Base-by-base conservation (phyloP, 2,797 vertebrate species). In the Diglossa cyanea region DNA sequence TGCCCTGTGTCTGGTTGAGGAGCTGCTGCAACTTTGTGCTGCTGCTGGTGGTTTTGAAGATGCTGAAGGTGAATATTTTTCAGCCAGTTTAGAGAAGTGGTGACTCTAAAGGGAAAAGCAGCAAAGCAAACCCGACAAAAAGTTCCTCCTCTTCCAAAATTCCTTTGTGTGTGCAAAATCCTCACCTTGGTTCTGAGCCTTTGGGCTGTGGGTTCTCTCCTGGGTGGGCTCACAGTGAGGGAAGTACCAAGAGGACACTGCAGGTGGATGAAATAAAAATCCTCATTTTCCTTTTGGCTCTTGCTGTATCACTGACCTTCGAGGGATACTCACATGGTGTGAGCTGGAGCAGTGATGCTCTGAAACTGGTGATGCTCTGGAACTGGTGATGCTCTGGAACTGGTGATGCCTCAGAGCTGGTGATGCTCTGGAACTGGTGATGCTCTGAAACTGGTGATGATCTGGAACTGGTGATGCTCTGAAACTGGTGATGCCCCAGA, bases 291-390 rank as follows among this genome's bases (percentile, higher is more conserved):
- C 10, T 90, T 67, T 42, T 3, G 24, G 14, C 12, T 86, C 12
- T 30, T 70, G 42, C 15, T 4, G 3, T 17, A 1, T 65, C 63
- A 4, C 10, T 0, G 0, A 7, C 33, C 7, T 65, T 40, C 2
- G 9, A 23, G 76, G 33, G 63, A 30, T 33, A 3, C 18, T 79
- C 9, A 31, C 0, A 0, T 13, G 4, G 50, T 50, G 39, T 40
- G 26, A 25, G 20, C 23, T 39, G 2, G 13, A 57, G 16, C 6
- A 4, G 37, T 2, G 6, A 17, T 86, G 60, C 42, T 28, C 2
- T 24, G 13, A 10, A 15, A 7, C 5, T 2, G 1, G 5, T 0
- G 2, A 0, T 48, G 48, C 35, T 28, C 2, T 17, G 13, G 11
- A 13, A 5, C 6, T 2, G 1, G 5, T 2, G 6, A 15, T 86